Percentiles rank a stretch among this genome's conserved stretches.
Evolutionary conservation across 2,797 vertebrate species (phyloP).

Genomic region (Bufotes viridis): DNA sequence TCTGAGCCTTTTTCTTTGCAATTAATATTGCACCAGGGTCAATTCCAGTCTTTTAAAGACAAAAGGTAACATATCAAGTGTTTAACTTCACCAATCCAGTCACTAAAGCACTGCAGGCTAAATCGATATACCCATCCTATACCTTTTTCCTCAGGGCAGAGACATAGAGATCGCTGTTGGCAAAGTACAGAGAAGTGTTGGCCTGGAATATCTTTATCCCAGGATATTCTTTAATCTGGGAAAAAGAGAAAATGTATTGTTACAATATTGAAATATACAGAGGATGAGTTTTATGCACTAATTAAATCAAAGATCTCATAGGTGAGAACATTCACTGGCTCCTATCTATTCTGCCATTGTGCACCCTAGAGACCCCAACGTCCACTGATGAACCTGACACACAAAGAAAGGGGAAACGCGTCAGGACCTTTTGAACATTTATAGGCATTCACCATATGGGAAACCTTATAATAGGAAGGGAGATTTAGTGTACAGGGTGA

Average conservation of each 20-base stretch:
- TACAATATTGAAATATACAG: neutral
- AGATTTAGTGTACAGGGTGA: no score
- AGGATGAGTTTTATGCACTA: neutral
- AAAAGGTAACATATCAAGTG: neutral
- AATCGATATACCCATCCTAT: slow-evolving; percentile 53
- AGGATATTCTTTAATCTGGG: slow-evolving; percentile 85
- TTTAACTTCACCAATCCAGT: neutral
- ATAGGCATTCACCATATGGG: no score
- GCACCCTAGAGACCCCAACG: no score
- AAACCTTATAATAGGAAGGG: no score
- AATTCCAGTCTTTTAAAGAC: slow-evolving; percentile 83
- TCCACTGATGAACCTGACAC: no score
- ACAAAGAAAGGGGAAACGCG: no score
- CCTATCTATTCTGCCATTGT: no score
- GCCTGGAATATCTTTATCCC: slow-evolving; percentile 97
- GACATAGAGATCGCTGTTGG: slow-evolving; percentile 91
- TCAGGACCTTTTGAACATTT: no score
- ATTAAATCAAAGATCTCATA: no score
- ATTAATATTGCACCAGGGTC: slow-evolving; percentile 80
- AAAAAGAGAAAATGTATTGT: neutral
- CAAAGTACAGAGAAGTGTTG: slow-evolving; percentile 93
- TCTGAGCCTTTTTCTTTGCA: slow-evolving; percentile 74
- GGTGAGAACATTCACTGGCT: no score
- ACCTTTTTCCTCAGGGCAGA: slow-evolving; percentile 90
- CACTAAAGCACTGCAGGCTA: neutral